These are phyloP conservation scores for Anoncus sp. DNA, from an alignment of 2,888 invertebrate genomes.

Conservation along the genomic window DNA sequence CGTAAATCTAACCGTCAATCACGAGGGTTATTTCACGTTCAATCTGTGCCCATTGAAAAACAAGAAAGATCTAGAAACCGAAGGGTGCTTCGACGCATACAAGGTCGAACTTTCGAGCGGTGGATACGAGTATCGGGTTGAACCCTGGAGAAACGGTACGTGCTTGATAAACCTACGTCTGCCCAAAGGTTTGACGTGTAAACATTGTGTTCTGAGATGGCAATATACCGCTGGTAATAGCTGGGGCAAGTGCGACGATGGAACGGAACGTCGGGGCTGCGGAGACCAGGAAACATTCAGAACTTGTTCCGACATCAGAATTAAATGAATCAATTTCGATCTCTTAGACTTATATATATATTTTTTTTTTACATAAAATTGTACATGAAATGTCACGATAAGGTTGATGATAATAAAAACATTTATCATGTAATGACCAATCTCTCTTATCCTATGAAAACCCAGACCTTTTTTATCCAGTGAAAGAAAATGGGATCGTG, in stretches of 20 bases:
- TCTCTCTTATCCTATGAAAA: too few relatives aligned
- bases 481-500: too few relatives aligned
- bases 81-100: conserved; percentile 84
- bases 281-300: conserved; percentile 84
- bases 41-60: conserved; percentile 84
- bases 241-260: conserved; percentile 83
- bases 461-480: too few relatives aligned
- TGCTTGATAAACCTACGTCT: conserved; percentile 77
- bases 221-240: conserved; percentile 84
- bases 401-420: too few relatives aligned
- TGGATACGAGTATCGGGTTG: conserved; percentile 75
- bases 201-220: conserved; percentile 86
- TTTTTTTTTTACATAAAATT: too few relatives aligned
- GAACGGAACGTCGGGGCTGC: conserved; percentile 82
- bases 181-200: conserved; percentile 83
- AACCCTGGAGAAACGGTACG: conserved; percentile 63
- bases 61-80: conserved; percentile 82
- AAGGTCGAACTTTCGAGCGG: conserved; percentile 79
- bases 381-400: too few relatives aligned
- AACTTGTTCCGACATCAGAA: conserved; percentile 84
- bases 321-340: too few relatives aligned
- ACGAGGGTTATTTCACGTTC: conserved; percentile 84
- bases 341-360: too few relatives aligned
- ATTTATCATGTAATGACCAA: too few relatives aligned
- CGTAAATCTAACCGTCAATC: conserved; percentile 83